Conservation (phyloP, 2,113 vertebrate species). For the Thoracochromis brauschi region DNA sequence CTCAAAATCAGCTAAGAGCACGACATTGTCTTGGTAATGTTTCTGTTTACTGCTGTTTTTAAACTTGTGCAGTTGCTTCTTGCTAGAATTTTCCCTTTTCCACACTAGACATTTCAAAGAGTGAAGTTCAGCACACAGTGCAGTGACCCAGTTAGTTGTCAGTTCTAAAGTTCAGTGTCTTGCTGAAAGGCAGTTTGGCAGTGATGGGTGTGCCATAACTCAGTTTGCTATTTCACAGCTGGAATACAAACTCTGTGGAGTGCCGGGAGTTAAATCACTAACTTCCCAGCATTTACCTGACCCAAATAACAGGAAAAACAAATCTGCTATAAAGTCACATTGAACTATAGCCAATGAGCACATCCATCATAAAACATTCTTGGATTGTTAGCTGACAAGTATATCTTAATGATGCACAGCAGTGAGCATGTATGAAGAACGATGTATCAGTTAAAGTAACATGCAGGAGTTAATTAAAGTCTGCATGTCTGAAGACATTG, state of each 20-base stretch:
- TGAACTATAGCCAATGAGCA: not conserved
- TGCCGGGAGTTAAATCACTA: not conserved
- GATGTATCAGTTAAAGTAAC: not conserved
- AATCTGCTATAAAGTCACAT: not conserved
- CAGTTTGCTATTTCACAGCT: not conserved
- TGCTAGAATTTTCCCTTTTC: not conserved
- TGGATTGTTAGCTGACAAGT: not conserved
- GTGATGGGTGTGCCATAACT: not conserved
- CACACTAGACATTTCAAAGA: not conserved
- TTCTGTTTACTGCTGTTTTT: not conserved
- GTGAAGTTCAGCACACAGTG: not conserved
- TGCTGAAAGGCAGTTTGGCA: conserved; percentile 31
- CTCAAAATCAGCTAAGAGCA: not conserved
- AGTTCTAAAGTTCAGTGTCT: not conserved
- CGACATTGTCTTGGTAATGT: not conserved
- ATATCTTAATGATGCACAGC: not conserved
- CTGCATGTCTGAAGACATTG: not conserved
- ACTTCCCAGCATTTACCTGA: not conserved
- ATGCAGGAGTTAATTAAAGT: not conserved
- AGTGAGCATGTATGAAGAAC: not conserved
- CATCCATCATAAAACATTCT: not conserved
- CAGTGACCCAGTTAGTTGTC: conserved; percentile 29
- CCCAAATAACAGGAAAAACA: not conserved
- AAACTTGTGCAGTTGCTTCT: not conserved
- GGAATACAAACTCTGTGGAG: not conserved